Percentiles rank a stretch among this genome's conserved stretches.
Evolutionary conservation across 2,113 vertebrate genomes (phyloP).

Genomic region (Calonectris borealis): DNA sequence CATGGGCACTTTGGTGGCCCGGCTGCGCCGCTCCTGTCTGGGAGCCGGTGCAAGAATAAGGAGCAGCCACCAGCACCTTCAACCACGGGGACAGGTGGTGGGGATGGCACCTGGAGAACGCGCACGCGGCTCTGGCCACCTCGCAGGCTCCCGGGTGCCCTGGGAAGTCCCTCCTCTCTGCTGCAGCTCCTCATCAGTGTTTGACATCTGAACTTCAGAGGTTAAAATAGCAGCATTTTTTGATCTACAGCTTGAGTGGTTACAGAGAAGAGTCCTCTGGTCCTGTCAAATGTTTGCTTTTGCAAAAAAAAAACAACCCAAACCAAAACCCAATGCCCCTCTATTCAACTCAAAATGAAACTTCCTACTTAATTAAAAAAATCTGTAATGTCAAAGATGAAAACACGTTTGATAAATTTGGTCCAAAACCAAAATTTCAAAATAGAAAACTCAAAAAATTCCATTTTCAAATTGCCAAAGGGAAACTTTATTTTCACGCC

Average conservation of each 20-base stretch:
- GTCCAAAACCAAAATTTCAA: background rate
- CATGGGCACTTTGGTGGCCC: fast-evolving
- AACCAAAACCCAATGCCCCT: background rate
- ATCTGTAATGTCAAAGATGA: background rate
- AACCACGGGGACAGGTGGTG: fast-evolving
- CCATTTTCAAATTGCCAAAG: background rate
- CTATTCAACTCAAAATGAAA: background rate
- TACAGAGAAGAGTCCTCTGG: too few relatives aligned
- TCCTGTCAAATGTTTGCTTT: background rate
- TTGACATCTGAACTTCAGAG: background rate
- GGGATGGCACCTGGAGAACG: background rate
- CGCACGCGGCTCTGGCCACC: fast-evolving
- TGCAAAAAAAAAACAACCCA: background rate
- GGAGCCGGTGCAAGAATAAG: background rate
- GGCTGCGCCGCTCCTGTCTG: fast-evolving
- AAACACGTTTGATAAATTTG: background rate
- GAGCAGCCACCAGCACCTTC: background rate
- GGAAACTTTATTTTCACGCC: background rate
- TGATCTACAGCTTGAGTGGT: fast-evolving
- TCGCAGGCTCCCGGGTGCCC: too few relatives aligned
- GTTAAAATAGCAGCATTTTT: background rate
- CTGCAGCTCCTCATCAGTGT: fast-evolving
- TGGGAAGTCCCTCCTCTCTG: background rate
- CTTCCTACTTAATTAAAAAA: background rate
- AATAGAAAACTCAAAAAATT: background rate